phyloP scores from a whole-genome alignment of 1,140 invertebrate species.

The Drosophila pachea region DNA sequence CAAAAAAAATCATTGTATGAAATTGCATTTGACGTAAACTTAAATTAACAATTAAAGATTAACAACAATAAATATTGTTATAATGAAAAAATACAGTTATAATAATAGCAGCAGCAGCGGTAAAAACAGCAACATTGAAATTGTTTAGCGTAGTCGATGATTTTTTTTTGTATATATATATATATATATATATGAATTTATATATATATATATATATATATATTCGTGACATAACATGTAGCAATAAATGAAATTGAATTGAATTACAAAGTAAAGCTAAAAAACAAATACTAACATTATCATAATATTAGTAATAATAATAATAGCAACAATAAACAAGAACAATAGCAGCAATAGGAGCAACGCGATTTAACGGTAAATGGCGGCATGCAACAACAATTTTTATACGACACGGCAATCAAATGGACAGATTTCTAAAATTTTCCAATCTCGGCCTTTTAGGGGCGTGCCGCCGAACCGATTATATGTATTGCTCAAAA shows the following conservation, averaged over 20 bases:
- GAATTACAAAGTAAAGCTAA: conserved; percentile 38
- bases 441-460: conserved; percentile 61
- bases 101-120: background rate
- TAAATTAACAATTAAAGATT: conserved; percentile 48
- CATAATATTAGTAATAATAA: conserved; percentile 26
- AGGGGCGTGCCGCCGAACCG: conserved; percentile 38
- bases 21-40: conserved; percentile 68
- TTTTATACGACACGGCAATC: conserved; percentile 64
- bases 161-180: conserved; percentile 69
- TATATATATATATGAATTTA: conserved; percentile 49
- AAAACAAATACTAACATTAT: background rate
- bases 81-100: conserved; percentile 48
- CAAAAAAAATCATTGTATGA: conserved; percentile 63
- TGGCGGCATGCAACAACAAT: conserved; percentile 42
- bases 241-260: conserved; percentile 67
- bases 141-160: conserved; percentile 75
- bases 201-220: conserved; percentile 57
- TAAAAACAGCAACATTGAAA: conserved; percentile 60
- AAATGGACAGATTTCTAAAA: conserved; percentile 73
- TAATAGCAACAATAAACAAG: conserved; percentile 20
- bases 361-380: conserved; percentile 27
- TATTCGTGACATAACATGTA: conserved; percentile 73
- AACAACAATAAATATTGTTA: conserved; percentile 68
- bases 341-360: conserved; percentile 7
- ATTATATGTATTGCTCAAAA: conserved; percentile 29